Base-by-base conservation (phyloP, 2,113 vertebrate species). In the Bubo scandiacus region DNA sequence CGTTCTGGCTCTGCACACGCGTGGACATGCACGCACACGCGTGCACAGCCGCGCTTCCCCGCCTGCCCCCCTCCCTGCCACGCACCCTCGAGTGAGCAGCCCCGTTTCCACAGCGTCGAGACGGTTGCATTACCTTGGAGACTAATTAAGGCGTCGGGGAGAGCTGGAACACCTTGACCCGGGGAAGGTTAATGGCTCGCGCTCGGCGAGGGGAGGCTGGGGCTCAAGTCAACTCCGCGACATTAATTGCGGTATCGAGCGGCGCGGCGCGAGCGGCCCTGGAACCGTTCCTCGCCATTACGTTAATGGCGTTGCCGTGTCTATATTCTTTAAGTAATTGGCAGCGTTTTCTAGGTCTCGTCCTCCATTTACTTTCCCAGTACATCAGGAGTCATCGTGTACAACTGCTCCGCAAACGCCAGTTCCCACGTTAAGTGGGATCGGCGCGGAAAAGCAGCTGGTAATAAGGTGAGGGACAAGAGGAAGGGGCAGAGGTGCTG, bases 251-350 rank as follows among this genome's bases (percentile, higher is more conserved):
- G 6, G 27, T 29, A 81, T n/a, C 3, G 81, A 94, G 65, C 27
- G 4, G 79, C 40, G 3, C 20, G 9, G 62, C 55, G 22, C 14
- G 12, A 78, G 86, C 61, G 20, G 85, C 70, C 49, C 81, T 30
- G 73, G 89, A 66, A 67, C 32, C 20, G 54, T 82, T 88, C 91
- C 84, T 42, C 25, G 8, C 86, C 86, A 55, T 96, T 88, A 49
- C 78, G 3, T 79, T 92, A 87, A 88, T 62, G 88, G 85, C 7
- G 10, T 32, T 29, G 81, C 91, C n/a, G 70, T 81, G 91, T 29
- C 73, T 23, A 15, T 85, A 19, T 49, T 85, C 68, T 26, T 94
- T 85, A 90, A 93, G 85, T 88, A 92, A 96, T 92, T 92, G 93
- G 73, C 70, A 62, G 74, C 26, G 82, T 74, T 68, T 29, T 30